A percentile compares a stretch with the other conserved stretches of the same genome.
These are phyloP conservation scores for Torymus aiolomorphi DNA, from an alignment of 2,888 invertebrate genomes.

Conservation along the genomic window DNA sequence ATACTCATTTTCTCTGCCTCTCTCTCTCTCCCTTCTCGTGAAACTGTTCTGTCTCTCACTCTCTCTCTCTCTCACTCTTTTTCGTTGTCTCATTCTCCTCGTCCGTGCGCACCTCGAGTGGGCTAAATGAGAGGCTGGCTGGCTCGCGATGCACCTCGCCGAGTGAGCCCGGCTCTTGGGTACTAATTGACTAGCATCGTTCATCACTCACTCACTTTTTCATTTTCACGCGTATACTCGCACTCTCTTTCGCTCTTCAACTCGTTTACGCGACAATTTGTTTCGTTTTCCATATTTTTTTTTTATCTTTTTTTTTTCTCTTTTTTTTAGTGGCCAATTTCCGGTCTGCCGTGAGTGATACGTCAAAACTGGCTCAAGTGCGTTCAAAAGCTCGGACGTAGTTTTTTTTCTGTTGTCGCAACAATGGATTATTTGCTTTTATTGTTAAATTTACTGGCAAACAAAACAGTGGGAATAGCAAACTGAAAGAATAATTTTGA, in stretches of 20 bases:
- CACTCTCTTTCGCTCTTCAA: constrained; percentile 9
- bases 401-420: not conserved
- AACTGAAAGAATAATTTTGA: too few relatives aligned
- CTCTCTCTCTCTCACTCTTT: constrained; percentile 55
- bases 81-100: constrained; percentile 31
- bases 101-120: constrained; percentile 37
- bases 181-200: constrained; percentile 76
- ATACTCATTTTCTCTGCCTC: constrained; percentile 25
- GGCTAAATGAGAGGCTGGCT: constrained; percentile 20
- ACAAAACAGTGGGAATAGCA: too few relatives aligned
- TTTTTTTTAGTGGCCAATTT: not conserved
- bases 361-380: not conserved
- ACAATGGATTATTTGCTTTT: too few relatives aligned
- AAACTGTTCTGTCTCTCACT: constrained; percentile 26
- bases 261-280: too few relatives aligned
- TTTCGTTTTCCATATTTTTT: constrained; percentile 2
- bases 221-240: not conserved
- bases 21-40: constrained; percentile 30
- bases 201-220: constrained; percentile 69
- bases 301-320: constrained; percentile 16
- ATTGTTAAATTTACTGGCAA: too few relatives aligned
- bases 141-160: constrained; percentile 26
- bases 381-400: not conserved
- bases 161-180: constrained; percentile 58
- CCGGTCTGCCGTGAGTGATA: not conserved